Conservation (phyloP, 2,888 invertebrate species). For the Parochlus steinenii region DNA sequence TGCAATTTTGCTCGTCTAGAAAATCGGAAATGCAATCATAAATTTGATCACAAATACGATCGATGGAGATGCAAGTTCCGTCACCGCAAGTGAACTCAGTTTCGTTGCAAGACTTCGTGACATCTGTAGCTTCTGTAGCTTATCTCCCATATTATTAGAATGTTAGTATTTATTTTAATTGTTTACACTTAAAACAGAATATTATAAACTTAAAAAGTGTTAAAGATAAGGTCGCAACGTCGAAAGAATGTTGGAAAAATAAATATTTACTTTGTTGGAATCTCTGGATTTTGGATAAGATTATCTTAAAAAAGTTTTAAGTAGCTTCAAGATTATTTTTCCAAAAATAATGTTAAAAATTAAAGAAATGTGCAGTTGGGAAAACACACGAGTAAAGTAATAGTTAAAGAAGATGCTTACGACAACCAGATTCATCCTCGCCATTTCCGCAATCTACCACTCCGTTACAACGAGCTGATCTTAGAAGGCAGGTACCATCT, state of each 20-base stretch:
- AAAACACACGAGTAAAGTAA: neutral
- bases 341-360: too few relatives aligned
- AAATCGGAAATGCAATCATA: conserved; percentile 84
- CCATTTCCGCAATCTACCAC: conserved; percentile 38
- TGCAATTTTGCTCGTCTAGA: conserved; percentile 80
- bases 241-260: too few relatives aligned
- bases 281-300: too few relatives aligned
- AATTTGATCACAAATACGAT: conserved; percentile 71
- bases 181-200: too few relatives aligned
- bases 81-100: conserved; percentile 55
- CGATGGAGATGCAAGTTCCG: conserved; percentile 58
- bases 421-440: conserved; percentile 40
- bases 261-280: too few relatives aligned
- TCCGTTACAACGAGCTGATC: conserved; percentile 36
- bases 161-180: too few relatives aligned
- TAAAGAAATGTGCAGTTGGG: too few relatives aligned
- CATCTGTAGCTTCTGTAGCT: conserved; percentile 25
- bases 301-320: too few relatives aligned
- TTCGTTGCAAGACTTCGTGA: conserved; percentile 44
- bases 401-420: conserved; percentile 21
- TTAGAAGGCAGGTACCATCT: conserved; percentile 32
- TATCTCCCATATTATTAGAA: conserved; percentile 5
- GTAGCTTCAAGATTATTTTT: too few relatives aligned
- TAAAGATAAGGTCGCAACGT: too few relatives aligned
- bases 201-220: too few relatives aligned